phyloP scores from a whole-genome alignment of 2,888 invertebrate species.

The Axea sp. region DNA sequence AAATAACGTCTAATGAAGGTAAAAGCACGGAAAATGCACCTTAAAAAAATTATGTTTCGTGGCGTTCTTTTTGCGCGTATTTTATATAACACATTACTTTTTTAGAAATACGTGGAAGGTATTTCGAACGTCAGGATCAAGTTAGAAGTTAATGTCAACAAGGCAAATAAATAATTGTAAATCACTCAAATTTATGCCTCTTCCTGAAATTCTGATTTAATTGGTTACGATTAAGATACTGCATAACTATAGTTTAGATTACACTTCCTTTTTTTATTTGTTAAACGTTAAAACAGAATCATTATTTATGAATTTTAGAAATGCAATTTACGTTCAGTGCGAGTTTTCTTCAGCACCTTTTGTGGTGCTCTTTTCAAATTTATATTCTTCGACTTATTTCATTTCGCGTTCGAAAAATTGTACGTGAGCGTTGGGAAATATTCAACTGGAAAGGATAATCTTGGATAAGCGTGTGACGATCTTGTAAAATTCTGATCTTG shows the following conservation, averaged over 20 bases:
- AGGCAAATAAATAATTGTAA: conserved; percentile 7
- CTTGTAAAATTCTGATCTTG: conserved; percentile 54
- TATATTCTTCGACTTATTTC: conserved; percentile 40
- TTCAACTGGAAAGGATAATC: conserved; percentile 65
- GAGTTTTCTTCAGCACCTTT: neutral
- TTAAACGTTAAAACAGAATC: no score
- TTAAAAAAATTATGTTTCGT: conserved; percentile 32
- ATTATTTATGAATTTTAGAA: no score
- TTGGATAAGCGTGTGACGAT: conserved; percentile 63
- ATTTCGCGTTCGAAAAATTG: conserved; percentile 45
- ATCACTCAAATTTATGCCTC: neutral
- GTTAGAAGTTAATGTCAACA: conserved; percentile 24
- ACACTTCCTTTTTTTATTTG: no score
- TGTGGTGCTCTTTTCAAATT: neutral
- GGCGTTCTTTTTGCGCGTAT: conserved; percentile 14
- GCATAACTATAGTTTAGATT: no score
- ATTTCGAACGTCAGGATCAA: conserved; percentile 15
- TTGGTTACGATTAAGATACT: no score
- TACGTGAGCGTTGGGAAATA: conserved; percentile 37
- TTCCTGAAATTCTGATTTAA: no score
- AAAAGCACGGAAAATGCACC: conserved; percentile 42
- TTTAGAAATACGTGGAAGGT: conserved; percentile 31
- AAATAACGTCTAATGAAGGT: conserved; percentile 36
- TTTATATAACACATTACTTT: conserved; percentile 33
- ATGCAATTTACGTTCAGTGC: no score